Conservation (phyloP, 1,140 invertebrate species). For the Phthorimaea operculella region DNA sequence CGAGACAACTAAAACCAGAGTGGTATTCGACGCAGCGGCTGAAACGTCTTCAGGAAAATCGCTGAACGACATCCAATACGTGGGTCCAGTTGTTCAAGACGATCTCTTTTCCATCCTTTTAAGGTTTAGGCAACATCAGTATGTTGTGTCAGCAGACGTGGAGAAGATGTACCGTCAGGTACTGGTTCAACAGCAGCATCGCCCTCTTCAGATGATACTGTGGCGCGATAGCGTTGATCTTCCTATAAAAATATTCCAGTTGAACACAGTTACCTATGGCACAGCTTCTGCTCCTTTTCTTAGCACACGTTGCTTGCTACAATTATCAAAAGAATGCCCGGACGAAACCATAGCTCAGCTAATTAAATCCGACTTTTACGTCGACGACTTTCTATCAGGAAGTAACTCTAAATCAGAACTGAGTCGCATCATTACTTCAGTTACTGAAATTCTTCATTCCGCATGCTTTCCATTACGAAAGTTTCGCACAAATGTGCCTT, state of each 20-base stretch:
- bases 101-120: conserved; percentile 44
- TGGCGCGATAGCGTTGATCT: conserved; percentile 13
- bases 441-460: conserved; percentile 8
- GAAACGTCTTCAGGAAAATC: conserved; percentile 33
- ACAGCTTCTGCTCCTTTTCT: conserved; percentile 25
- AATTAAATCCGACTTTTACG: conserved; percentile 11
- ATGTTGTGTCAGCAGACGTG: conserved; percentile 30
- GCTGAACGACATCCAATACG: conserved; percentile 40
- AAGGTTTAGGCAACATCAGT: conserved; percentile 29
- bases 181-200: conserved; percentile 23
- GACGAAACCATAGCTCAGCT: not conserved
- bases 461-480: conserved; percentile 15
- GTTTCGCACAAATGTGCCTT: conserved; percentile 18
- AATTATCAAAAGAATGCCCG: conserved; percentile 10
- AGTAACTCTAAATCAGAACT: not conserved
- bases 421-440: not conserved
- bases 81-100: conserved; percentile 47
- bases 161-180: conserved; percentile 48
- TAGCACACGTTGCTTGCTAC: conserved; percentile 10
- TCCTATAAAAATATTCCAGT: conserved; percentile 17
- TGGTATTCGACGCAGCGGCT: conserved; percentile 50
- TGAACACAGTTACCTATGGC: conserved; percentile 30
- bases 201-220: conserved; percentile 30
- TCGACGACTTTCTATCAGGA: conserved; percentile 13
- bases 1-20: conserved; percentile 31